Evolutionary conservation across 2,113 vertebrate genomes (phyloP).

Genomic region (Morone saxatilis): DNA sequence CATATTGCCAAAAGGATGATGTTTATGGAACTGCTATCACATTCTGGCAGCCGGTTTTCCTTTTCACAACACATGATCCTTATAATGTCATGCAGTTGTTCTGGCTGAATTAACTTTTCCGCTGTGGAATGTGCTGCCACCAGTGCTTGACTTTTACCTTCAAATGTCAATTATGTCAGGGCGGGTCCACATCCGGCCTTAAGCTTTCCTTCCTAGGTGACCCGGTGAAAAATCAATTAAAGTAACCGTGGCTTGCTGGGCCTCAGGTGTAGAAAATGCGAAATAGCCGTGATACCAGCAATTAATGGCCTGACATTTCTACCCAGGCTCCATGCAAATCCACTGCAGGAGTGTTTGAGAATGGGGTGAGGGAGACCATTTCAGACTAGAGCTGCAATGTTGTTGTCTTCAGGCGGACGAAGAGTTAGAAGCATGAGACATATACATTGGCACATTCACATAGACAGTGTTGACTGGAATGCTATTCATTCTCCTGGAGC

Average conservation of each 20-base stretch:
- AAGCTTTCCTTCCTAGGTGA: conserved; percentile 33
- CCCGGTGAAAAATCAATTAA: conserved; percentile 69
- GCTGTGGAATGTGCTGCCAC: conserved; percentile 38
- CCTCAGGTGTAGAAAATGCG: conserved; percentile 43
- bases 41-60: conserved; percentile 1
- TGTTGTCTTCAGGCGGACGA: conserved; percentile 21
- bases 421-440: neutral
- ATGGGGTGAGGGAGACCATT: conserved; percentile 7
- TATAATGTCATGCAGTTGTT: conserved; percentile 34
- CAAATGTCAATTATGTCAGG: conserved; percentile 71
- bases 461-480: conserved; percentile 17
- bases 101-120: conserved; percentile 14
- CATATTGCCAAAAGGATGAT: neutral
- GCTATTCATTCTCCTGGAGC: conserved; percentile 35
- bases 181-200: conserved; percentile 26
- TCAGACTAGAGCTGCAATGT: neutral
- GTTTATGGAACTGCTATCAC: conserved; percentile 11
- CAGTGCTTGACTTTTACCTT: conserved; percentile 65
- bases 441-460: conserved; percentile 7
- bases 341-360: neutral
- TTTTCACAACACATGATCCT: conserved; percentile 23
- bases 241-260: conserved; percentile 18
- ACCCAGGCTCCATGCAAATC: conserved; percentile 40
- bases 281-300: conserved; percentile 37
- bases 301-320: conserved; percentile 73